Base-by-base conservation (phyloP, 1,140 invertebrate genomes). In the Drosophila serrata region DNA sequence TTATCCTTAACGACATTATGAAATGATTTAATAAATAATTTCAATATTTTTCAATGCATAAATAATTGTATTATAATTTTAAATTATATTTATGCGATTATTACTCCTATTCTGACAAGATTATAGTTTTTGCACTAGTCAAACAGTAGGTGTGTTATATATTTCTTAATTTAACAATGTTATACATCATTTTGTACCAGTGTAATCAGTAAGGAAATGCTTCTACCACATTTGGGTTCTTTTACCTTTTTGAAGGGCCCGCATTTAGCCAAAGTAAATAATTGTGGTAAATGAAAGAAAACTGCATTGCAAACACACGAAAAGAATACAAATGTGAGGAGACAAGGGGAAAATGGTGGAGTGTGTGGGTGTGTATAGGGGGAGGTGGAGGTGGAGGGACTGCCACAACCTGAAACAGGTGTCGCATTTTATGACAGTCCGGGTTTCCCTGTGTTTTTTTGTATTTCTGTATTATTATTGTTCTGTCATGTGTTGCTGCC, bases 331-430 rank as follows among this genome's bases (percentile, higher is more conserved):
- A 55, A 42, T 35, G 15, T 11, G 45, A 64, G 22, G 11, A 27
- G 40, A 27, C 11, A 13, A 12, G 7, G 17, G 15, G 15, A 19
- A n/a, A 17, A 9, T 17, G 46, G 59, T 6, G 27, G 6, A 29
- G 13, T 6, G n/a, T 17, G 63, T 24, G 67, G 35, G 48, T 15
- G 13, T 24, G 6, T 6, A 24, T 12, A 15, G 17, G 35, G n/a
- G 29, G 8, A 8, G 29, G 19, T 4, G 17, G 22, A 19, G 13
- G 8, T 0, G 31, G 12, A 55, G 46, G 60, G 48, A 57, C 60
- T 72, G 64, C 75, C 82, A 53, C 64, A 63, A 67, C 82, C 75
- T 86, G 69, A 57, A 70, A 82, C 82, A 86, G 79, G 82, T 82
- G 67, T 74, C 51, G 51, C 68, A 58, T 58, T 72, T 70, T 70